Evolutionary conservation across 2,113 vertebrate genomes (phyloP).

Genomic region (Brachirus orientalis): DNA sequence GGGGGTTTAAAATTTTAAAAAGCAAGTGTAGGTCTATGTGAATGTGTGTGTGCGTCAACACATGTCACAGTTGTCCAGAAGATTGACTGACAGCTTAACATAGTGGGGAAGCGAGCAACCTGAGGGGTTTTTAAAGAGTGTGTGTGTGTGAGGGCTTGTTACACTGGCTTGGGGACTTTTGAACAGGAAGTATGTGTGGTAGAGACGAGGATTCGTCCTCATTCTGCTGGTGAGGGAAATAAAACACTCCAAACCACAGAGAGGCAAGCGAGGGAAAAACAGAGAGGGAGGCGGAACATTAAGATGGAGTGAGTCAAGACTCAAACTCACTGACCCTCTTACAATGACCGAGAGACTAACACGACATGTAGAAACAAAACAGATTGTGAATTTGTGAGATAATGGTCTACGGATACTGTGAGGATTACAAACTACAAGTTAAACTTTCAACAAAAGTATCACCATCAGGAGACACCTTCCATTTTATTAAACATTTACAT

Average conservation of each 20-base stretch:
- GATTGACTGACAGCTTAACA: slow-evolving; percentile 37
- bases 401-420: slow-evolving; percentile 2
- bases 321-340: slow-evolving; percentile 70
- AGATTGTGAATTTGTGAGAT: slow-evolving; percentile 8
- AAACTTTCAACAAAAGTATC: neutral
- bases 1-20: slow-evolving; percentile 8
- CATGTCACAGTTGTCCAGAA: neutral
- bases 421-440: slow-evolving; percentile 17
- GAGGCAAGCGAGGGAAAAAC: slow-evolving; percentile 20
- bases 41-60: neutral
- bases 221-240: slow-evolving; percentile 63
- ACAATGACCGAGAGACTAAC: slow-evolving; percentile 33
- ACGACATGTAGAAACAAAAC: slow-evolving; percentile 39
- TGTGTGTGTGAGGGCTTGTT: slow-evolving; percentile 24
- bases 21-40: neutral
- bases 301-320: slow-evolving; percentile 52
- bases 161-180: slow-evolving; percentile 48
- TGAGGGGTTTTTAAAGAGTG: slow-evolving; percentile 9
- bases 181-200: slow-evolving; percentile 63
- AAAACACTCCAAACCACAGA: slow-evolving; percentile 66
- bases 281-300: slow-evolving; percentile 42
- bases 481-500: neutral
- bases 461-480: too few species aligned
- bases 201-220: slow-evolving; percentile 62
- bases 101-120: slow-evolving; percentile 37